Evolutionary conservation across 2,888 invertebrate genomes (phyloP), one percentile per base, ranked within the genome.

Genomic region (Galerucella pusilla): DNA sequence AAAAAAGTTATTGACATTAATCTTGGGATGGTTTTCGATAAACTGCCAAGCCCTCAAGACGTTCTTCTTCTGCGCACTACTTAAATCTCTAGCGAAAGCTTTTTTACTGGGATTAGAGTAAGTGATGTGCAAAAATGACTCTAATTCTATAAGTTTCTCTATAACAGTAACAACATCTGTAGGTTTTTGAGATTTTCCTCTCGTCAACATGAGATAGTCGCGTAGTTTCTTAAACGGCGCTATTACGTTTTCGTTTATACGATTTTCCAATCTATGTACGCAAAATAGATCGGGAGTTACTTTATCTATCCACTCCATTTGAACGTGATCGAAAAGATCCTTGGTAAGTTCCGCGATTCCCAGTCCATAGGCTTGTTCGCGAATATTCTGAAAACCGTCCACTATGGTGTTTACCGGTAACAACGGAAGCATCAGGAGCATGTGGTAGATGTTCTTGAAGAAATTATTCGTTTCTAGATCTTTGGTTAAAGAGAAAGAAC

Each of bases 221-320:
- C 86, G 78, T 7, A 87, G 78, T 74, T 87, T 87, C 71, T 86
- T 87, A 76, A 87, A 87, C 0, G 87, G 86, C 0, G 86, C 85
- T n/a, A 85, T 85, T 5, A 87, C 85, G 67, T 86, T 86, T 75
- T 87, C 87, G 75, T 86, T 86, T 16, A 87, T 87, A 2, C 87
- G 79, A 76, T 85, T 87, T 74, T 87, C 86, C n/a, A 86, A 75
- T 45, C 81, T 74, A 73, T 87, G 86, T 0, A 87, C 86, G 74
- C 87, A 86, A 75, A 87, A 87, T 42, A 87, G 76, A 68, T 86
- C 85, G 0, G 86, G 86, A 0, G 86, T 87, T 6, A 87, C 86
- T 73, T 83, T 84, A 6, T 79, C 60, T 5, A 87, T 85, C 87
- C 87, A 87, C 64, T 86, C 83, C 2, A 74, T 73, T 2, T 80